phyloP scores from a whole-genome alignment of 2,888 invertebrate genomes.

The Acleris emargana region DNA sequence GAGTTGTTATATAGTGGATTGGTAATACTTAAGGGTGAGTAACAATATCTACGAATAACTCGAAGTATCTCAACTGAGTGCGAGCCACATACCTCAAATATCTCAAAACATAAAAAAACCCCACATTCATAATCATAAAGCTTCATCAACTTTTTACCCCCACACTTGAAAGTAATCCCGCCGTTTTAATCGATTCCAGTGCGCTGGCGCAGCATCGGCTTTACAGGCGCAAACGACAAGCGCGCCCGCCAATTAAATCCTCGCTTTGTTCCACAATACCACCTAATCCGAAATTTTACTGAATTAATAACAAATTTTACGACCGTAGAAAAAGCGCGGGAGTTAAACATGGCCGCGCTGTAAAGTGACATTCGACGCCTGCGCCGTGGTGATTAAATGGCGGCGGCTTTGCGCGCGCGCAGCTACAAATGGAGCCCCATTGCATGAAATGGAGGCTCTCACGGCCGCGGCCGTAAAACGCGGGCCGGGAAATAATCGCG shows the following conservation, averaged over 20 bases:
- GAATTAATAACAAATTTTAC: conserved; percentile 80
- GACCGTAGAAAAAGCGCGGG: conserved; percentile 68
- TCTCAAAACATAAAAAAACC: too few species aligned
- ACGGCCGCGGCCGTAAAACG: conserved; percentile 15
- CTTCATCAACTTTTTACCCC: conserved; percentile 3
- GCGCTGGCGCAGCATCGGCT: conserved; percentile 40
- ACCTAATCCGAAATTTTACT: conserved; percentile 81
- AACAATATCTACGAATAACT: too few species aligned
- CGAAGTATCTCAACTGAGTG: too few species aligned
- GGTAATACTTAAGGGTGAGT: too few species aligned
- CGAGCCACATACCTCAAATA: too few species aligned
- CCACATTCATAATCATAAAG: too few species aligned
- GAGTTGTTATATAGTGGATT: too few species aligned
- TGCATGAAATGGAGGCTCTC: conserved; percentile 12
- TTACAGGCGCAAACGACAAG: conserved; percentile 57
- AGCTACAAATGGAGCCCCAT: conserved; percentile 1
- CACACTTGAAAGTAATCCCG: conserved; percentile 34
- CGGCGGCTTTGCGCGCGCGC: conserved; percentile 32
- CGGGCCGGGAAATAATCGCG: too few species aligned
- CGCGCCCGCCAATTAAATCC: conserved; percentile 73
- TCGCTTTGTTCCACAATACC: conserved; percentile 79
- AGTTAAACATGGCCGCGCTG: conserved; percentile 65
- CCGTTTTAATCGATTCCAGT: conserved; percentile 46
- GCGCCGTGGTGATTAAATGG: conserved; percentile 30
- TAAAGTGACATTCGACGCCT: conserved; percentile 70